Evolutionary conservation across 2,113 vertebrate species (phyloP), one percentile per base, ranked within the genome.

Genomic region (Percina caprodes): DNA sequence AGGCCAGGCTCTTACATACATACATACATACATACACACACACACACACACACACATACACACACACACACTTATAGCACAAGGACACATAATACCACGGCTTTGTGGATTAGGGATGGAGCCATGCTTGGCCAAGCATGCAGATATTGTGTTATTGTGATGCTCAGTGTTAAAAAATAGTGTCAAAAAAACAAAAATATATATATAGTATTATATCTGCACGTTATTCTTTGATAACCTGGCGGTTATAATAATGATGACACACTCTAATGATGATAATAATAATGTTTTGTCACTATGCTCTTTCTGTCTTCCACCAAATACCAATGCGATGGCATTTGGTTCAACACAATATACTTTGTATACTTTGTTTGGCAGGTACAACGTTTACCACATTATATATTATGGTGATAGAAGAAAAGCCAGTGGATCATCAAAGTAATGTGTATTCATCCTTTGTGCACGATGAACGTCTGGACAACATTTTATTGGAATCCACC

Each of bases 41-140:
- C 55, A 23, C 19, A 48, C 51, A 60, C n/a, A 77, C 73, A 35
- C 13, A 83, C 35, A 63, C 80, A 75, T 21, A 69, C 3, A 10
- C 21, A 77, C 19, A 67, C 74, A 30, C 63, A 77, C 66, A 23
- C 86, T 51, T 89, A 67, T 76, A 76, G 74, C 82, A 82, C 74
- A 88, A 86, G 79, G 71, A 79, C 80, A 77, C 79, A 69, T 84
- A 72, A 81, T 89, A 73, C 72, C 35, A 63, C 2, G 14, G 78
- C 65, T 80, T 80, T 72, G 61, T 9, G 56, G 73, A 76, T 82
- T 74, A 77, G 35, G 24, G 48, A 59, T 56, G 19, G 39, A 61
- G 59, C 61, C 56, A 82, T 67, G 70, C 79, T 83, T 74, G 74
- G 71, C 48, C 8, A 60, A 69, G 77, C 76, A 58, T 69, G 42